These are phyloP conservation scores for Silurus aristotelis DNA, from an alignment of 2,797 vertebrate genomes.

Conservation along the genomic window DNA sequence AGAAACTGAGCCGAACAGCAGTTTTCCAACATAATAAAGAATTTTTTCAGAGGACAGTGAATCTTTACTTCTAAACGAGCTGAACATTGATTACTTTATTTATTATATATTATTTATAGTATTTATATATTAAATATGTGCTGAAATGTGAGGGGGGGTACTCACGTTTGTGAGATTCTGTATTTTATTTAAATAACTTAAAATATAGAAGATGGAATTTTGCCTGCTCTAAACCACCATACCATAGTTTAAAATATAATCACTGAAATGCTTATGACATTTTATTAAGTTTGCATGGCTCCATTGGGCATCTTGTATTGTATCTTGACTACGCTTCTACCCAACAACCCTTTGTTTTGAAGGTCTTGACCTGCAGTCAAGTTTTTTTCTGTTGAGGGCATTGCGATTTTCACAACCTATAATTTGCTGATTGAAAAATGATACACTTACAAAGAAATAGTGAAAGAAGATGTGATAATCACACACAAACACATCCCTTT, in stretches of 20 bases:
- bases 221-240: not conserved
- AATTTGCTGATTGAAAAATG: constrained; percentile 49
- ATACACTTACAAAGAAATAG: not conserved
- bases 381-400: not conserved
- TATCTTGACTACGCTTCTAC: not conserved
- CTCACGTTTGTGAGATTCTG: no score
- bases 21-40: no score
- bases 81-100: no score
- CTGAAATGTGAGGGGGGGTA: no score
- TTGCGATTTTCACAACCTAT: not conserved
- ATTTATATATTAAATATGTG: no score
- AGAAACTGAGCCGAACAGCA: no score
- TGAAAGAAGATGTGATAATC: constrained; percentile 31
- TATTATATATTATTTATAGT: no score
- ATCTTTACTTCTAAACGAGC: no score
- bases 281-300: not conserved
- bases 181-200: not conserved
- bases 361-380: constrained; percentile 17
- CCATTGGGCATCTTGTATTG: not conserved
- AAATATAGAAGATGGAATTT: not conserved
- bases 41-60: no score
- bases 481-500: constrained; percentile 8
- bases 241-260: not conserved
- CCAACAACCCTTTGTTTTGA: not conserved
- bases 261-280: not conserved